phyloP scores from a whole-genome alignment of 1,140 invertebrate species.

The Pseudomyrmex flavicornis region DNA sequence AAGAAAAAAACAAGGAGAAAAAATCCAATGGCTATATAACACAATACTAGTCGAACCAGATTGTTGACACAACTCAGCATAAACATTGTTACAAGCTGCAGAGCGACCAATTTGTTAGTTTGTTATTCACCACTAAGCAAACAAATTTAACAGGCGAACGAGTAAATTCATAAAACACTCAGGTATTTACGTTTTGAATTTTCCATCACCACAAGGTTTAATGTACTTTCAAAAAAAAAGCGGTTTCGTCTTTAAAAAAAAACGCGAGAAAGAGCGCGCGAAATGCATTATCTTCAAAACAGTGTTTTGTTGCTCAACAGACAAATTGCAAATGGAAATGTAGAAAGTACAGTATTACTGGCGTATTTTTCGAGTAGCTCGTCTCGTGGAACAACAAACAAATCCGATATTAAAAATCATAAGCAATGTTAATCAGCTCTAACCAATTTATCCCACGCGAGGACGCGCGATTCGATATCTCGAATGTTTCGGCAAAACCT shows the following conservation, averaged over 20 bases:
- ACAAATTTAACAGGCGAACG: slow-evolving; percentile 21
- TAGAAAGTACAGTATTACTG: too few relatives aligned
- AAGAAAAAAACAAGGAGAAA: neutral
- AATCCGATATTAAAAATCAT: slow-evolving; percentile 56
- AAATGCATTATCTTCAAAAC: slow-evolving; percentile 3
- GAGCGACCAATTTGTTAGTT: slow-evolving; percentile 47
- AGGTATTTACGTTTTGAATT: neutral
- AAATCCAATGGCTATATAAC: slow-evolving; percentile 22
- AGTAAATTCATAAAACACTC: slow-evolving; percentile 39
- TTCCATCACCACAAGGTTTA: slow-evolving; percentile 18
- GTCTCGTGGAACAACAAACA: slow-evolving; percentile 38
- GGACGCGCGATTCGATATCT: slow-evolving; percentile 40
- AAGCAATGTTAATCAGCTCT: slow-evolving; percentile 51
- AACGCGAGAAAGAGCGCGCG: slow-evolving; percentile 27
- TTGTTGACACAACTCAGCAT: slow-evolving; percentile 27
- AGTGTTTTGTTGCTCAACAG: too few relatives aligned
- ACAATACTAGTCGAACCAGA: slow-evolving; percentile 4
- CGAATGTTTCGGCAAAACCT: slow-evolving; percentile 80
- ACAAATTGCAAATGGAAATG: too few relatives aligned
- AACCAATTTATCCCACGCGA: slow-evolving; percentile 32
- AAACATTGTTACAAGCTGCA: slow-evolving; percentile 36
- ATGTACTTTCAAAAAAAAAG: neutral
- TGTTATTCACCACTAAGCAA: slow-evolving; percentile 41
- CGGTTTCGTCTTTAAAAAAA: neutral
- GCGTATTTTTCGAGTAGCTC: slow-evolving; percentile 13